Evolutionary conservation across 2,888 invertebrate species (phyloP), one percentile per base, ranked within the genome.

Genomic region (Pristionchus exspectatus): DNA sequence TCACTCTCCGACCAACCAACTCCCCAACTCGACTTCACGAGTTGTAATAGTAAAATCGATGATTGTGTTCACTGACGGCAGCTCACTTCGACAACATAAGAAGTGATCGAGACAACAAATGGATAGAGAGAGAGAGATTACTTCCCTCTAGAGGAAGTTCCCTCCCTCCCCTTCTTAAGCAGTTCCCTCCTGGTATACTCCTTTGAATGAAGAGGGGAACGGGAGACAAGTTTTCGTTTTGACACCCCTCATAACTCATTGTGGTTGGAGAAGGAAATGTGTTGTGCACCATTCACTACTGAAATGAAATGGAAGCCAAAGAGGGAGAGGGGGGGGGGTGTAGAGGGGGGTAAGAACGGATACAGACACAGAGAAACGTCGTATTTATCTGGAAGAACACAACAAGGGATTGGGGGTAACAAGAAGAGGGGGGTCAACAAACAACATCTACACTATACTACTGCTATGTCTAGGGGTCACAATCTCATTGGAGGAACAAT

Each of bases 11-110:
- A n/a, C 69, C 69, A 69, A 1, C 30, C 69, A 69, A 69, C 69
- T 69, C 69, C 63, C 50, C 81, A 81, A 81, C 81, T 54, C 81
- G 50, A 81, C 81, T 81, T 50, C 16, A 50, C 50, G 81, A 18
- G 81, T 81, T 81, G 81, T 81, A 81, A 81, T 81, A 81, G 81
- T 81, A 81, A 81, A 81, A 81, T 81, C 50, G 81, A 74, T 74
- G 81, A 21, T 38, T 50, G 81, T 81, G 50, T 81, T 81, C 81
- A 54, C 50, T 27, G 50, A 81, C 81, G 81, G 50, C 81, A 44
- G 27, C 50, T 81, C 81, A 50, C 24, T 77, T 12, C 44, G 30
- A 72, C 77, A 77, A 77, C 44, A 77, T 18, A 24, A 44, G 44
- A 77, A 77, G 81, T 81, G 27, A 81, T 27, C 12, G 33, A 54